These are phyloP conservation scores for Glyptemys insculpta DNA, from an alignment of 2,797 vertebrate genomes.

Conservation along the genomic window DNA sequence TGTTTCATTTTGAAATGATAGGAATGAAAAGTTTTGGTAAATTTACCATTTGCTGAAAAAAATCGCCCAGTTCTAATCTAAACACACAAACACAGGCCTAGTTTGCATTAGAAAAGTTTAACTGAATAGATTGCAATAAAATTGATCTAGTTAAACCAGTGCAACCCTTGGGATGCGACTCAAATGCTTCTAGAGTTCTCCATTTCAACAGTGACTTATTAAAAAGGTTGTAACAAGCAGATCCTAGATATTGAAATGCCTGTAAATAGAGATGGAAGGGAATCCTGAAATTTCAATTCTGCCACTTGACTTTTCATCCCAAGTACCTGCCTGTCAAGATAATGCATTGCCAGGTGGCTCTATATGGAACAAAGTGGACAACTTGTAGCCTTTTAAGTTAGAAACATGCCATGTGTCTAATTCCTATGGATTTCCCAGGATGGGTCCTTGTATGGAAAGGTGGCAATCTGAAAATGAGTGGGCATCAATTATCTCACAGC, in stretches of 20 bases:
- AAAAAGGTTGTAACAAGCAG: neutral
- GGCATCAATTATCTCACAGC: neutral
- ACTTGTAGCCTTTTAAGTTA: neutral
- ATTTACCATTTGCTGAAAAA: no score
- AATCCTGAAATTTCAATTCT: neutral
- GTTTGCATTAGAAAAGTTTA: neutral
- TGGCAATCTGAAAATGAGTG: neutral
- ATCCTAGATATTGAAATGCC: neutral
- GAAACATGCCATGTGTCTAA: neutral
- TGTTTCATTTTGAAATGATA: neutral
- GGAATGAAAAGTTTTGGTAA: no score
- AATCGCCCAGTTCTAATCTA: no score
- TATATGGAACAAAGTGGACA: neutral
- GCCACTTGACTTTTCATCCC: neutral
- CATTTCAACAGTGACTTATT: neutral
- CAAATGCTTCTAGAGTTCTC: neutral
- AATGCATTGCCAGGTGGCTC: rapidly evolving
- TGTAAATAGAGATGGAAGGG: neutral
- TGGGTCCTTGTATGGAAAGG: neutral
- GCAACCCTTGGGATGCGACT: neutral
- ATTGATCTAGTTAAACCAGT: neutral
- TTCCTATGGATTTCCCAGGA: neutral
- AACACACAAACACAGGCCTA: neutral
- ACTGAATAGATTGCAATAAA: neutral
- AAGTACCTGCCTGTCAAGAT: rapidly evolving